Percentiles rank a stretch among this genome's conserved stretches.
Conservation (phyloP, 2,797 vertebrate genomes). For the Pipistrellus pipistrellus region DNA sequence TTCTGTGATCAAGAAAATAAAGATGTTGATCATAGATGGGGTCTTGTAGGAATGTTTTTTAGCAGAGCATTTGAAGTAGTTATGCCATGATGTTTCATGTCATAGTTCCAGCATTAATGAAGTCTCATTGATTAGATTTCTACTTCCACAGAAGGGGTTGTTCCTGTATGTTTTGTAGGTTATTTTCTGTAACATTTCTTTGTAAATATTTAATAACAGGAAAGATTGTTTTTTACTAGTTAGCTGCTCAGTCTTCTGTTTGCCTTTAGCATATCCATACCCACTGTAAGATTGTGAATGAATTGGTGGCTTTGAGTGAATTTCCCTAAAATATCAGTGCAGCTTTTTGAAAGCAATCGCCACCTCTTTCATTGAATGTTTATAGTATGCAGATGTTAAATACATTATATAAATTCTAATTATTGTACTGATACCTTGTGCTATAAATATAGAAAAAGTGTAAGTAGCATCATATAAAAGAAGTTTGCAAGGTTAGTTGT, state of each 20-base stretch:
- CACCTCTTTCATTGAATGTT: constrained; percentile 8
- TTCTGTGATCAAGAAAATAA: constrained; percentile 22
- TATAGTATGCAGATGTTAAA: neutral
- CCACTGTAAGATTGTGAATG: neutral
- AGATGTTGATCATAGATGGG: neutral
- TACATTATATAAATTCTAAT: neutral
- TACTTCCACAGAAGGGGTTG: neutral
- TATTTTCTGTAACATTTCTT: constrained; percentile 30
- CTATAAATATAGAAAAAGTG: neutral
- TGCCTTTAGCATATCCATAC: neutral
- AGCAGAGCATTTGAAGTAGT: neutral
- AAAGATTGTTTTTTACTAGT: constrained; percentile 25
- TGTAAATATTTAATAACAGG: constrained; percentile 52
- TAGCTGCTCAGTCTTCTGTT: constrained; percentile 14
- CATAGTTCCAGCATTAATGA: neutral
- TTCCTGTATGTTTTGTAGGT: neutral
- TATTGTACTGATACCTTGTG: neutral
- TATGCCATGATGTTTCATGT: neutral
- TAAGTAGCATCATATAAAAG: neutral
- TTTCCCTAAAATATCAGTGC: neutral
- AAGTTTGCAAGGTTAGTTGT: neutral
- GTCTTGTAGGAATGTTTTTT: neutral
- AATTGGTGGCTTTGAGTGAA: neutral
- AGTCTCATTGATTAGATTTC: neutral
- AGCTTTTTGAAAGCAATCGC: neutral